Evolutionary conservation across 1,140 invertebrate species (phyloP), one percentile per base, ranked within the genome.

Genomic region (Magallana gigas): DNA sequence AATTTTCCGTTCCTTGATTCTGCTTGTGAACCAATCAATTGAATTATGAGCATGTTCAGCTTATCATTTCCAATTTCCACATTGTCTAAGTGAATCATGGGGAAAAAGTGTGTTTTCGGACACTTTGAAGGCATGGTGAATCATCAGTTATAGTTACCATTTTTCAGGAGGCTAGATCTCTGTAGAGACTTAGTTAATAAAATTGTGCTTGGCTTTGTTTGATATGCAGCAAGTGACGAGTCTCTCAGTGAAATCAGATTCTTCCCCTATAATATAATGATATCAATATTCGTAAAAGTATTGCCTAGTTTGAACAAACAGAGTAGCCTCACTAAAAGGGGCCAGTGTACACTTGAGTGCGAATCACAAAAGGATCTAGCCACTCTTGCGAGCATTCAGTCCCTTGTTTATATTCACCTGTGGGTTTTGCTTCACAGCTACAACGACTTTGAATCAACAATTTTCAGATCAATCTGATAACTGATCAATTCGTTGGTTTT

Each of bases 401-500:
- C 23, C 68, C 68, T 29, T 9, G 23, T 18, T 76, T 76, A 36
- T 76, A 29, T 76, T 23, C 68, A 76, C 68, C 68, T 76, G 68
- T 29, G 12, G 68, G 36, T 5, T 76, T 29, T 62, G 12, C 36
- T 76, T 29, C 23, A 12, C 23, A 29, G 23, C 23, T 18, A 29
- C 5, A 2, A 48, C 36, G 68, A 76, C 68, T 76, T 9, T 76
- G 68, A 76, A 12, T 76, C 68, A 29, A 76, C 23, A 36, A 29
- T 36, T 76, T 76, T 29, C 36, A 23, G 68, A 29, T 76, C 23
- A 29, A 36, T 76, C 8, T 1, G 68, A 76, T 76, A 76, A 29
- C 12, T 76, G 23, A 76, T 76, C 68, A 76, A 76, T 76, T 29
- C 4, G 68, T 76, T 76, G 36, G 23, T 76, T 76, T 76, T 76